Base-by-base conservation (phyloP, 2,888 invertebrate species). In the Nomada fucata region DNA sequence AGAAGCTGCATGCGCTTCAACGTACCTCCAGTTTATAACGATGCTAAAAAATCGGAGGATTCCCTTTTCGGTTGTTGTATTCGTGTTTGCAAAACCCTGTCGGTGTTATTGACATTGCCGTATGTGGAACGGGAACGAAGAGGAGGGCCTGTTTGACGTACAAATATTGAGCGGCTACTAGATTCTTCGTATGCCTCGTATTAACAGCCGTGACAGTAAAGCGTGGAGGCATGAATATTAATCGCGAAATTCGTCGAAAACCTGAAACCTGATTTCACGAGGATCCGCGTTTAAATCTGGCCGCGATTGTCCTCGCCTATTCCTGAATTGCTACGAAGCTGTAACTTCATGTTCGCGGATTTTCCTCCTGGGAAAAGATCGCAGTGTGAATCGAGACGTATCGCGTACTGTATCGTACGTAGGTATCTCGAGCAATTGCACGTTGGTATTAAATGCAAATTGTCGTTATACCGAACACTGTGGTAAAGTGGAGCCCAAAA, bases 111-210 rank as follows among this genome's bases (percentile, higher is more conserved):
- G 69, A 71, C 77, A 77, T 70, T 77, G 60, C 53, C 57, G 23
- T 53, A 26, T 20, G 42, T 57, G 44, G 20, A 53, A 20, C 65
- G 53, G 52, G 59, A 72, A 75, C 53, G 61, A 69, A 10, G 55
- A 77, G 57, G 76, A 29, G 70, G 85, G 80, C 79, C 73, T 85
- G 85, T 86, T 86, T 83, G 69, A 79, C 64, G 71, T 61, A 67
- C 87, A 83, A 87, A 86, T 78, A 86, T 87, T 85, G 85, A 85
- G 72, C 67, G 26, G 74, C 83, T 82, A 82, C 76, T 70, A 74
- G 73, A 65, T 74, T 82, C 53, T 70, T 69, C 65, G 42, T 55
- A 42, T 61, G 61, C 57, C 47, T 70, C 65, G 70, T 60, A 13
- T 11, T 13, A 78, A 78, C 64, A 79, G 29, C 65, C 42, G 47